Conservation (phyloP, 2,113 vertebrate species). For the Austrofundulus limnaeus region DNA sequence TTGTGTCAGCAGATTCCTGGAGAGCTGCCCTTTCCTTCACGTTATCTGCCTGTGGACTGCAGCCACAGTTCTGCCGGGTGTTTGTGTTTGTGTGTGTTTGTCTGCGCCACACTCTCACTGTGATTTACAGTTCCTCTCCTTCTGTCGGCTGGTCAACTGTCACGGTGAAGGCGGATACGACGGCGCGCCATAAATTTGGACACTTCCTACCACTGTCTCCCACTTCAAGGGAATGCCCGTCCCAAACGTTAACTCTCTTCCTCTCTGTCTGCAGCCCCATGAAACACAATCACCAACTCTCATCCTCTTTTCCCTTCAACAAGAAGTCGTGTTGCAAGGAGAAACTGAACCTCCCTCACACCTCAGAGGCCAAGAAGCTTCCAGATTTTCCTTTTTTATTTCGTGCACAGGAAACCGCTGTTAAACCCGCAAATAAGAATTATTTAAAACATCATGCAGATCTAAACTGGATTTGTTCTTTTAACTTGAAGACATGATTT, state of each 20-base stretch:
- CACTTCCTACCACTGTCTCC: conserved; percentile 81
- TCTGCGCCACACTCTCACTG: conserved; percentile 64
- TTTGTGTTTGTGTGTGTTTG: conserved; percentile 55
- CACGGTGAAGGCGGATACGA: conserved; percentile 69
- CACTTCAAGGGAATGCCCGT: conserved; percentile 79
- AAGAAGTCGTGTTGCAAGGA: conserved; percentile 41
- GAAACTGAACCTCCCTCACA: conserved; percentile 52
- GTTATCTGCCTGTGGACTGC: conserved; percentile 54
- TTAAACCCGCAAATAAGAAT: no score
- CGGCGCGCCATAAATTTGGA: conserved; percentile 79
- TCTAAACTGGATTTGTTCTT: no score
- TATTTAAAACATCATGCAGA: no score
- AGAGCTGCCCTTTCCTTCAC: conserved; percentile 55
- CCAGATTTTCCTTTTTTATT: conserved; percentile 28
- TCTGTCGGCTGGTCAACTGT: conserved; percentile 71
- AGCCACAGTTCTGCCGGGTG: conserved; percentile 40
- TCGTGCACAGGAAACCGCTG: conserved; percentile 37
- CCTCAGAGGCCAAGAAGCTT: conserved; percentile 45
- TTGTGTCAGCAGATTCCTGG: conserved; percentile 45
- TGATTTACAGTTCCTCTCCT: conserved; percentile 76
- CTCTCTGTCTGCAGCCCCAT: conserved; percentile 38
- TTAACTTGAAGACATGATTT: no score
- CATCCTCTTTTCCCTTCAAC: conserved; percentile 18
- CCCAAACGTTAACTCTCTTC: conserved; percentile 77
- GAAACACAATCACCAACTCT: conserved; percentile 38